These are phyloP conservation scores for Ploceus nigricollis DNA, from an alignment of 2,113 vertebrate genomes.

Conservation along the genomic window DNA sequence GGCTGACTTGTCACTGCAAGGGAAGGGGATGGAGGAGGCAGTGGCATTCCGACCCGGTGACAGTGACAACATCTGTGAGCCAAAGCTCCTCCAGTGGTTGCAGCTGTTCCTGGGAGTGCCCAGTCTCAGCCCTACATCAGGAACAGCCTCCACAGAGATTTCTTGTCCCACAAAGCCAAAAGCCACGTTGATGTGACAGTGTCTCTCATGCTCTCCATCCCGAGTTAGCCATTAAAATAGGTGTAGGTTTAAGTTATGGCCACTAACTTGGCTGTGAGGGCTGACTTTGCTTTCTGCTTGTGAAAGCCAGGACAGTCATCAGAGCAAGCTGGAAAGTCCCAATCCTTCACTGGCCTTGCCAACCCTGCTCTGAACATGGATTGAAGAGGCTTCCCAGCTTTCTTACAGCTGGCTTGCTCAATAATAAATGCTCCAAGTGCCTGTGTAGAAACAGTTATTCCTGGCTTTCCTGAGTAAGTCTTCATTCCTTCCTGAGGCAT, in stretches of 20 bases:
- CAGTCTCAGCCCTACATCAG: neutral
- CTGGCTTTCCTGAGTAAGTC: neutral
- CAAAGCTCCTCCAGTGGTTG: neutral
- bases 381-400: neutral
- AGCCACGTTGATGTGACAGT: neutral
- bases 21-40: neutral
- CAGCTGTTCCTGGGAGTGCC: neutral
- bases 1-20: neutral
- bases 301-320: neutral
- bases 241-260: neutral
- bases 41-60: neutral
- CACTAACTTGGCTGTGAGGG: neutral
- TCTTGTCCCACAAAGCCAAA: neutral
- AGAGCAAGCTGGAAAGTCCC: neutral
- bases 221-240: accelerated
- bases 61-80: neutral
- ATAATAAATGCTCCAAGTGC: neutral
- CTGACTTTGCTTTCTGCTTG: neutral
- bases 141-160: neutral
- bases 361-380: neutral
- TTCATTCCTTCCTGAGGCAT: neutral
- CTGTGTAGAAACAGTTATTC: neutral
- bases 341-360: neutral
- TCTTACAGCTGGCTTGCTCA: neutral
- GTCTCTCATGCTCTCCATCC: neutral